Evolutionary conservation across 2,888 invertebrate genomes (phyloP).

Genomic region (Bursaphelenchus okinawaensis): DNA sequence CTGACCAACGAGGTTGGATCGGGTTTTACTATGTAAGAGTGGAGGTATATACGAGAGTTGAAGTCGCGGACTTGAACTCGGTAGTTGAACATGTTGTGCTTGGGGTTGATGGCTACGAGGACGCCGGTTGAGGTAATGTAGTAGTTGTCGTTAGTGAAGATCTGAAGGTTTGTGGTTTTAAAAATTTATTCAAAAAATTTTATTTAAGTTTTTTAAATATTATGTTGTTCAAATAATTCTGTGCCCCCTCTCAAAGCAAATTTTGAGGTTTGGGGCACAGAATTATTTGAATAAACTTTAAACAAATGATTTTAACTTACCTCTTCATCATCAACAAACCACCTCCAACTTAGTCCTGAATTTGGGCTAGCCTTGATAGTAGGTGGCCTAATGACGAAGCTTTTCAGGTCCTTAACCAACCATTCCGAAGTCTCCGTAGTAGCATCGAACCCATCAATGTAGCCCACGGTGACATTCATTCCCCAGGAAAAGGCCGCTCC

Average conservation of each 20-base stretch:
- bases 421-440: slow-evolving; percentile 18
- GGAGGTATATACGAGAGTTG: neutral
- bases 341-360: slow-evolving; percentile 19
- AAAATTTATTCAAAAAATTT: neutral
- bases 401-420: neutral
- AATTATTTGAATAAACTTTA: too few species aligned
- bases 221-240: neutral
- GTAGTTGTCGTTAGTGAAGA: slow-evolving; percentile 36
- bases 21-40: slow-evolving; percentile 8
- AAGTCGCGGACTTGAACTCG: slow-evolving; percentile 21
- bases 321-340: slow-evolving; percentile 21
- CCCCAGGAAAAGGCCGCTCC: slow-evolving; percentile 25
- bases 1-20: slow-evolving; percentile 8
- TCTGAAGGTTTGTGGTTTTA: slow-evolving; percentile 23
- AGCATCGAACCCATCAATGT: slow-evolving; percentile 23
- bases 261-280: too few species aligned
- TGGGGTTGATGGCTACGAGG: slow-evolving; percentile 36
- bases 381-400: slow-evolving; percentile 22
- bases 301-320: too few species aligned
- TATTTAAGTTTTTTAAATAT: neutral
- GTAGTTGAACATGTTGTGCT: slow-evolving; percentile 15
- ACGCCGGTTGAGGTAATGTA: slow-evolving; percentile 41
- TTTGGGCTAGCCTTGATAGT: slow-evolving; percentile 6
- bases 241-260: too few species aligned
- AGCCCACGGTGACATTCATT: slow-evolving; percentile 27